Evolutionary conservation across 2,113 vertebrate genomes (phyloP).

Genomic region (Taurulus bubalis): DNA sequence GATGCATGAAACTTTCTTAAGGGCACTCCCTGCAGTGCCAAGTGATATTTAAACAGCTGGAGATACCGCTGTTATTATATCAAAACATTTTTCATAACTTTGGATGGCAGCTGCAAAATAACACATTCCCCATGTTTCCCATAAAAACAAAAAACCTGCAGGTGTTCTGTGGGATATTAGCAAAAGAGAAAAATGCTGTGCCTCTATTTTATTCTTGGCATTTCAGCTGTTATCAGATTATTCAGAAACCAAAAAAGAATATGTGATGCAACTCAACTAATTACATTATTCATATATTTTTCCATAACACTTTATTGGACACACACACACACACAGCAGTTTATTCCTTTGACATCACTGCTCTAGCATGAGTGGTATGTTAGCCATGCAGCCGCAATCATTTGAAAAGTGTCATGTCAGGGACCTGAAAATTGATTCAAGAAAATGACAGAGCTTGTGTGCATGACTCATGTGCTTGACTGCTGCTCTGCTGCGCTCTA

Average conservation of each 20-base stretch:
- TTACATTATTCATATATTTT: neutral
- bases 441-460: constrained; percentile 21
- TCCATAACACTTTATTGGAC: neutral
- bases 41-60: constrained; percentile 60
- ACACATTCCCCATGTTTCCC: constrained; percentile 24
- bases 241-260: constrained; percentile 12
- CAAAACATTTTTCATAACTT: constrained; percentile 45
- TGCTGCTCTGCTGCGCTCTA: constrained; percentile 28
- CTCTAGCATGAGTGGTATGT: constrained; percentile 10
- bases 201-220: neutral
- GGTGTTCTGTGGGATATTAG: constrained; percentile 23
- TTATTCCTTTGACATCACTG: neutral
- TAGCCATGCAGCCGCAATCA: constrained; percentile 8
- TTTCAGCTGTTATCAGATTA: constrained; percentile 14
- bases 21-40: constrained; percentile 40
- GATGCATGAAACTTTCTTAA: constrained; percentile 31
- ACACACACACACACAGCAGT: neutral
- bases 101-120: constrained; percentile 35
- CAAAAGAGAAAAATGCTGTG: constrained; percentile 11
- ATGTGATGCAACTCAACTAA: neutral
- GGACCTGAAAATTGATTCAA: constrained; percentile 52
- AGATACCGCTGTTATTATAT: constrained; percentile 24
- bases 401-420: constrained; percentile 48
- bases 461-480: constrained; percentile 42
- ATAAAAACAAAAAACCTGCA: neutral